Base-by-base conservation (phyloP, 2,888 invertebrate genomes). In the Coremacera marginata region DNA sequence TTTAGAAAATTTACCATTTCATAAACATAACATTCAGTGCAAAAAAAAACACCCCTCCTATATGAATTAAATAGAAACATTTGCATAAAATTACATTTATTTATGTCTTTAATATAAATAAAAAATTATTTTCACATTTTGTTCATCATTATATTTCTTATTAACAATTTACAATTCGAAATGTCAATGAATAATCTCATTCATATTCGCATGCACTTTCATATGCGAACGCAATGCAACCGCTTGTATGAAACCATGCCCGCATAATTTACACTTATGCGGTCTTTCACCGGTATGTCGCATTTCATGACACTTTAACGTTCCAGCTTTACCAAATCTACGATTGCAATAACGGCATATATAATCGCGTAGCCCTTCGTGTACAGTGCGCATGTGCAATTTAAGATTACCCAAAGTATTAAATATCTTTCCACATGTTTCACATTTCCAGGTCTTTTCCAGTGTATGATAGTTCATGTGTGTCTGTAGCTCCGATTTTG, bases 221-320 rank as follows among this genome's bases (percentile, higher is more conserved):
- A 79, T 77, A 60, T 82, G 82, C 37, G 73, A 75, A 37, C 75
- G 75, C 5, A 82, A 63, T 8, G 82, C 78, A 63, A 80, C 67
- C 3, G 51, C 44, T 62, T 82, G 82, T 7, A 81, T 82, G 31
- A 82, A 82, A 11, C 73, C 75, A 51, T 78, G 80, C 8, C 74
- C 77, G n/a, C 82, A 82, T 11, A 77, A 25, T 0, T 52, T 49
- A 19, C 82, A 82, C n/a, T 55, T 57, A 52, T 81, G 78, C n/a
- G 81, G 82, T 25, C 78, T 79, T 60, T 82, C 82, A 0, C 81
- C 82, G 2, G 81, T 82, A 60, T 82, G 82, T 11, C 78, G 80
- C 81, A 81, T 81, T 75, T 78, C 78, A 60, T 82, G 82, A 76
- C 81, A 79, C 19, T 81, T 81, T 19, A 79, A 71, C 0, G 82